These are phyloP conservation scores for Clistopyga incitator DNA, from an alignment of 2,888 invertebrate species.

Conservation along the genomic window DNA sequence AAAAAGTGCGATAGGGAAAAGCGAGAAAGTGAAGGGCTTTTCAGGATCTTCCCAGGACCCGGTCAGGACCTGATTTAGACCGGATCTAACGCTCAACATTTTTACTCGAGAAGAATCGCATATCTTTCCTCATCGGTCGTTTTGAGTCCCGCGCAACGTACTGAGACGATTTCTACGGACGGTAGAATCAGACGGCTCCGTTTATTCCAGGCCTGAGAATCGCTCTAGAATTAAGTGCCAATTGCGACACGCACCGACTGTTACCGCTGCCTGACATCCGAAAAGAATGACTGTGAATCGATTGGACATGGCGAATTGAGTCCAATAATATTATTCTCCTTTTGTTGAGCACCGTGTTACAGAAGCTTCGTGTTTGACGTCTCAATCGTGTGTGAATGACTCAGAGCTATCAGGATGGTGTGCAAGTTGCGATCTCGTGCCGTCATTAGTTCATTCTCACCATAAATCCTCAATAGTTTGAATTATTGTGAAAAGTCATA, in stretches of 20 bases:
- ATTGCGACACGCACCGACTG: constrained; percentile 33
- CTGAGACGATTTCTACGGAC: constrained; percentile 37
- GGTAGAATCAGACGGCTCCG: constrained; percentile 30
- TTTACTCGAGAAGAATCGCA: background rate
- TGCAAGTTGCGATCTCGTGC: background rate
- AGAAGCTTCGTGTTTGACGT: background rate
- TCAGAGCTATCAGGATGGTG: background rate
- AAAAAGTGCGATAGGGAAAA: too few relatives aligned
- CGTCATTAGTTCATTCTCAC: background rate
- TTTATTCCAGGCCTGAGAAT: constrained; percentile 35
- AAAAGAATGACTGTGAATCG: background rate
- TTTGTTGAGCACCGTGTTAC: background rate
- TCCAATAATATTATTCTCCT: background rate
- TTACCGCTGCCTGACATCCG: background rate
- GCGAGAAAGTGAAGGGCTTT: too few relatives aligned
- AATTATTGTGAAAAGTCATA: background rate
- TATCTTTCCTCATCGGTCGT: background rate
- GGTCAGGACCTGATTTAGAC: too few relatives aligned
- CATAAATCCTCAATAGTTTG: background rate
- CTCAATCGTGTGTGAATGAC: background rate
- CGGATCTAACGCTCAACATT: too few relatives aligned
- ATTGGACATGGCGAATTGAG: constrained; percentile 2
- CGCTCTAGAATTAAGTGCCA: constrained; percentile 50
- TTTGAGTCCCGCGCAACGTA: background rate
- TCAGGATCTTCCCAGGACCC: too few relatives aligned